phyloP scores from a whole-genome alignment of 64 coral and sea anemone genomes.

The Pocillopora verrucosa region DNA sequence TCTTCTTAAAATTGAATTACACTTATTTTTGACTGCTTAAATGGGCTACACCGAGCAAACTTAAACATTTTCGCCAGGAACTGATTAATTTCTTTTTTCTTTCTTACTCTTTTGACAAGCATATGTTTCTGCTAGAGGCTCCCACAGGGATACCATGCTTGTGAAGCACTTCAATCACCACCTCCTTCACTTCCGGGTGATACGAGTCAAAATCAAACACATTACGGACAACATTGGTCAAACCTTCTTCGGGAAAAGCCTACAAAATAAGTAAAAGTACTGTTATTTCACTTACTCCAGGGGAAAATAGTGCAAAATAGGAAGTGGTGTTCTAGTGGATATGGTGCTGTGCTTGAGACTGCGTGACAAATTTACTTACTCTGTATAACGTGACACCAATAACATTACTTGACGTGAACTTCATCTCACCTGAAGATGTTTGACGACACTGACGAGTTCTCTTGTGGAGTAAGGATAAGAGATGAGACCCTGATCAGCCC shows the following conservation, averaged over 20 bases:
- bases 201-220: constrained; percentile 99
- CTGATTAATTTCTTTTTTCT: not conserved
- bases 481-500: constrained; percentile 92
- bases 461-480: constrained; percentile 97
- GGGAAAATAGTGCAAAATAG: not conserved
- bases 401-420: not conserved
- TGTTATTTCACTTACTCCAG: not conserved
- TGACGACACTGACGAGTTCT: constrained; percentile 95
- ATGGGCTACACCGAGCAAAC: not conserved
- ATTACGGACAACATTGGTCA: constrained; percentile 91
- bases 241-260: constrained; percentile 86
- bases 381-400: not conserved
- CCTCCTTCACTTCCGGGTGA: constrained; percentile 88
- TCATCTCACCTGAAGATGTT: constrained; percentile 86
- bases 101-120: constrained; percentile 96
- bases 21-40: not conserved
- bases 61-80: not conserved
- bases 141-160: constrained; percentile 97
- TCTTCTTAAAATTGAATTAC: too few species aligned
- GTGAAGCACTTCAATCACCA: constrained; percentile 85
- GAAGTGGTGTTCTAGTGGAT: not conserved
- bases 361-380: not conserved
- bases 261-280: constrained; percentile 14
- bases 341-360: not conserved
- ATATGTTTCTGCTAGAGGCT: constrained; percentile 61